Evolutionary conservation across 2,113 vertebrate species (phyloP).

Genomic region (Pampusana beccarii): DNA sequence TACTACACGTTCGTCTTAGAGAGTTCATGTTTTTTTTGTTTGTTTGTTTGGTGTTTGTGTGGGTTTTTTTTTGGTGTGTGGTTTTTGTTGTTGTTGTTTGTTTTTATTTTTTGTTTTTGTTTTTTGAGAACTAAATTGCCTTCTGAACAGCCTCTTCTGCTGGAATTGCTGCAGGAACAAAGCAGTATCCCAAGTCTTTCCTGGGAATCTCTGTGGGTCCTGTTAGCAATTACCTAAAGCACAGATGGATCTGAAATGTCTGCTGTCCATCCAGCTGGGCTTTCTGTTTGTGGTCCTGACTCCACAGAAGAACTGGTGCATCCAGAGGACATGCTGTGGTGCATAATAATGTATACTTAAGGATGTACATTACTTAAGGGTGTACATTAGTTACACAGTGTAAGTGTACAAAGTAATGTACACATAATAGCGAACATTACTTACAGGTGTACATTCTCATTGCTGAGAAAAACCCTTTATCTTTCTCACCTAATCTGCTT

Average conservation of each 20-base stretch:
- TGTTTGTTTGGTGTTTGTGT: too few species aligned
- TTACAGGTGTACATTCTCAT: not conserved
- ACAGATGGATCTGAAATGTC: not conserved
- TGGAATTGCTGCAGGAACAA: not conserved
- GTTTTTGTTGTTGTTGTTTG: too few species aligned
- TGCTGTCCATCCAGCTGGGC: fast-evolving
- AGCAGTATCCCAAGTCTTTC: not conserved
- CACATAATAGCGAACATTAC: not conserved
- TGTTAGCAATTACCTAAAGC: not conserved
- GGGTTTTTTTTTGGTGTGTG: too few species aligned
- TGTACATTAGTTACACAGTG: too few species aligned
- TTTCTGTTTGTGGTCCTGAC: not conserved
- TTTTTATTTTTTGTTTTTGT: too few species aligned
- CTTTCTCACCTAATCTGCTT: not conserved
- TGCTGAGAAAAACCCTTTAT: not conserved
- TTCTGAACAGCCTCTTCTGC: not conserved
- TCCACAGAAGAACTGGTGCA: not conserved
- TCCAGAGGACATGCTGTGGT: fast-evolving
- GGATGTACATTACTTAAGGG: too few species aligned
- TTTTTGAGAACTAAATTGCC: not conserved
- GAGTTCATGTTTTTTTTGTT: too few species aligned
- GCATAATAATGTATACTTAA: too few species aligned
- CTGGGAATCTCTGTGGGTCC: not conserved
- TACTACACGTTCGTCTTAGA: not conserved
- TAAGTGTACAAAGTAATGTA: too few species aligned